Evolutionary conservation across 2,113 vertebrate species (phyloP).

Genomic region (Mionectes macconnelli): DNA sequence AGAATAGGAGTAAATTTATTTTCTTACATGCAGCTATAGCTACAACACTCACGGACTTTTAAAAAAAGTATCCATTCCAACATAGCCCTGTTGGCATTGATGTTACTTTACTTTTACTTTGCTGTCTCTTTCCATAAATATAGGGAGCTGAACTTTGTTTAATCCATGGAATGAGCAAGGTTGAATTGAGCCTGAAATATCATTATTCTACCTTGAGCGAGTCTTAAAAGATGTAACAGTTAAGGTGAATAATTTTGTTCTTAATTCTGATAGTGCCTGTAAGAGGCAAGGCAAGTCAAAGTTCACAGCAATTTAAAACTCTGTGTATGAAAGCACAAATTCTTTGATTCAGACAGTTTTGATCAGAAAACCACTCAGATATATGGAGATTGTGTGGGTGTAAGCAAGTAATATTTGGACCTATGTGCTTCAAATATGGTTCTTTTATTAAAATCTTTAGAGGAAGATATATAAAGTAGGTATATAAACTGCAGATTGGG

Average conservation of each 20-base stretch:
- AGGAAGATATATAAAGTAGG: not conserved
- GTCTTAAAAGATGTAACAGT: not conserved
- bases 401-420: not conserved
- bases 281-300: not conserved
- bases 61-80: not conserved
- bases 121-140: conserved; percentile 12
- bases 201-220: not conserved
- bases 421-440: not conserved
- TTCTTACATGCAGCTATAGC: not conserved
- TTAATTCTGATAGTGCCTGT: conserved; percentile 1
- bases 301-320: conserved; percentile 4
- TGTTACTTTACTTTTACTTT: conserved; percentile 27
- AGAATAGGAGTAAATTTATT: not conserved
- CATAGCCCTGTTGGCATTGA: not conserved
- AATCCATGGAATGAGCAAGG: not conserved
- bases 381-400: not conserved
- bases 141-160: not conserved
- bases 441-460: not conserved
- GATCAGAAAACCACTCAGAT: conserved; percentile 2
- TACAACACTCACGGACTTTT: not conserved
- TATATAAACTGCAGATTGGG: not conserved
- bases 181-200: conserved; percentile 29
- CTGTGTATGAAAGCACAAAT: not conserved
- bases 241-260: conserved; percentile 6
- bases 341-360: not conserved